Evolutionary conservation across 2,888 invertebrate species (phyloP), one percentile per base, ranked within the genome.

Genomic region (Hetaerina titia): DNA sequence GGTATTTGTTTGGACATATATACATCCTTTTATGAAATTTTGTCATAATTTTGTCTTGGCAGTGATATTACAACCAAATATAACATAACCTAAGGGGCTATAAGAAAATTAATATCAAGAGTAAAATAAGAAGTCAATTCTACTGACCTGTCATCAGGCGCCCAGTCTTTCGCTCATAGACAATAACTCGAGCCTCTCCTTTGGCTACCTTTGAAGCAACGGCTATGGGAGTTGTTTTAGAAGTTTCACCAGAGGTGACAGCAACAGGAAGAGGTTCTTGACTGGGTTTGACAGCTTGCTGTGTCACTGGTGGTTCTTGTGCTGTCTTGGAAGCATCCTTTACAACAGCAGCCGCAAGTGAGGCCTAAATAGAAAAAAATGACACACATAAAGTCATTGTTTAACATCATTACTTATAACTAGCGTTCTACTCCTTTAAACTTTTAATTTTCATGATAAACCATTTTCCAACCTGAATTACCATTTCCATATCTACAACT

Each of bases 161-260:
- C 6, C 99, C 99, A 64, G 98, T 98, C 96, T 98, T 98, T 90
- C 98, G 97, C 96, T 99, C 99, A 96, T 98, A 98, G n/a, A 99
- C 99, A 95, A 98, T 98, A 0, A 99, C 97, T 95, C 96, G 96
- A n/a, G 96, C 96, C 60, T 96, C 96, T 11, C 95, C 90, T 88
- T 92, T 92, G 4, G 92, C 92, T 45, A 92, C 92, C n/a, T 92
- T 92, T 56, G 92, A 56, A 92, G 92, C 74, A 56, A 69, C 45
- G 22, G 69, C 56, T 56, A 69, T 22, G 56, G 64, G 25, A 25
- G 92, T 57, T 13, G 69, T 13, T 56, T 92, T 92, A 6, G n/a
- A 15, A 56, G 57, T 31, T 74, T 95, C 95, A n/a, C 69, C 15
- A 56, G 95, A 60, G 19, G 74, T 58, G 9, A 57, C 2, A 5